Evolutionary conservation across 2,113 vertebrate genomes (phyloP).

Genomic region (Orientallactaga bullata): DNA sequence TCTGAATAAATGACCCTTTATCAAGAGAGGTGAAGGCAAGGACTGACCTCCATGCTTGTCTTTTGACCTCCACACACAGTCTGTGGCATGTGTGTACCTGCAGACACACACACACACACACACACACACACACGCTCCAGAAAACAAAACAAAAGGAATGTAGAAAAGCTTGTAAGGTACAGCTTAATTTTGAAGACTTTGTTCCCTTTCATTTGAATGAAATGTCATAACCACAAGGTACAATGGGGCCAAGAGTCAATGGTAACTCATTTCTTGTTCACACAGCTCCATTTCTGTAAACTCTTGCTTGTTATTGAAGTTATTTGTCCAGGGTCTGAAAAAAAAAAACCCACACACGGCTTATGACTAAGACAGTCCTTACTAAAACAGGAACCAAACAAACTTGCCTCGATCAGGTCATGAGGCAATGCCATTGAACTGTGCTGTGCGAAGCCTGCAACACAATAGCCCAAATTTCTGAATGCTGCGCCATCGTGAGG

Average conservation of each 20-base stretch:
- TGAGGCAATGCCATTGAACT: constrained; percentile 65
- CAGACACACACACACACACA: too few species aligned
- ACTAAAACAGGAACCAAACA: constrained; percentile 68
- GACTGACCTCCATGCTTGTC: too few species aligned
- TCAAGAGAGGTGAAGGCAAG: too few species aligned
- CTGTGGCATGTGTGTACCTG: neutral
- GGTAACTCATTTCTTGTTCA: constrained; percentile 71
- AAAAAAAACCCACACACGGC: neutral
- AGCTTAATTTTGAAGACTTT: constrained; percentile 49
- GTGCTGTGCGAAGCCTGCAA: constrained; percentile 52
- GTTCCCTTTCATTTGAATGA: constrained; percentile 51
- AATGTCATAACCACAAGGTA: constrained; percentile 25
- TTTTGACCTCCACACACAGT: too few species aligned
- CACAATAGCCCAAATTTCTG: constrained; percentile 79
- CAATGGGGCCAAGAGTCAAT: constrained; percentile 37
- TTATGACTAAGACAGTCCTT: constrained; percentile 66
- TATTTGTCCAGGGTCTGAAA: constrained; percentile 61
- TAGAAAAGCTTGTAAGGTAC: constrained; percentile 1
- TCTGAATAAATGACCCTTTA: neutral
- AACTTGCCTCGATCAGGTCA: constrained; percentile 53
- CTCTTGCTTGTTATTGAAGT: constrained; percentile 54
- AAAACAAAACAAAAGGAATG: neutral
- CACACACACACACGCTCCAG: neutral
- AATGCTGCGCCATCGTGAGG: constrained; percentile 68
- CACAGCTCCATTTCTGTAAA: constrained; percentile 64